Evolutionary conservation across 2,888 invertebrate species (phyloP).

Genomic region (Acronicta leporina): DNA sequence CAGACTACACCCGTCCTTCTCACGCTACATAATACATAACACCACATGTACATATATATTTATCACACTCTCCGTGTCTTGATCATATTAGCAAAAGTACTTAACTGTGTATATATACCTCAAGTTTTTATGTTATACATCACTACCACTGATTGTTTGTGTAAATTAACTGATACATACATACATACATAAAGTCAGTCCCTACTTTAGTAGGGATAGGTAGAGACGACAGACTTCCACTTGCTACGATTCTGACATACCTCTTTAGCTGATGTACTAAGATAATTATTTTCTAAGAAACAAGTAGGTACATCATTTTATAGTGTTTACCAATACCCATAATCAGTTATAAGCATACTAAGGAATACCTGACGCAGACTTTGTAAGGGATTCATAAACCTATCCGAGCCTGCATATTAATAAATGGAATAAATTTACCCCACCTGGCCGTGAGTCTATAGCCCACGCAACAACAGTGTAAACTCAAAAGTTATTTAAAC

Average conservation of each 20-base stretch:
- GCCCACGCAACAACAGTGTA: constrained; percentile 51
- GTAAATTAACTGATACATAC: too few relatives aligned
- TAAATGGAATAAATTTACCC: constrained; percentile 57
- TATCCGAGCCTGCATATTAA: constrained; percentile 51
- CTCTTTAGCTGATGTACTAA: too few relatives aligned
- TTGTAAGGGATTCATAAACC: constrained; percentile 50
- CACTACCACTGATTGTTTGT: too few relatives aligned
- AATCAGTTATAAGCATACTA: constrained; percentile 35
- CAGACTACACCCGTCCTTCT: constrained; percentile 56
- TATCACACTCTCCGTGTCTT: constrained; percentile 13
- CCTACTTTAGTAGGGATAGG: too few relatives aligned
- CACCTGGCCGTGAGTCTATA: constrained; percentile 44
- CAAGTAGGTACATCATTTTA: constrained; percentile 28
- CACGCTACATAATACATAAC: constrained; percentile 54
- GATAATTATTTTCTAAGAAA: background rate
- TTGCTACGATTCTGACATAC: too few relatives aligned
- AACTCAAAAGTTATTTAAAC: constrained; percentile 57
- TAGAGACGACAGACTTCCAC: too few relatives aligned
- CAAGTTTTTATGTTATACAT: too few relatives aligned
- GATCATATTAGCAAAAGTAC: constrained; percentile 13
- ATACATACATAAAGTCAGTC: too few relatives aligned
- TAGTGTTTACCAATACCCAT: constrained; percentile 42
- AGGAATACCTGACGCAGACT: constrained; percentile 35
- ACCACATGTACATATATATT: constrained; percentile 24
- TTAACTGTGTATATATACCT: background rate